Percentiles rank a stretch among this genome's conserved stretches.
phyloP scores from a whole-genome alignment of 2,113 vertebrate species.

The Callipepla squamata region DNA sequence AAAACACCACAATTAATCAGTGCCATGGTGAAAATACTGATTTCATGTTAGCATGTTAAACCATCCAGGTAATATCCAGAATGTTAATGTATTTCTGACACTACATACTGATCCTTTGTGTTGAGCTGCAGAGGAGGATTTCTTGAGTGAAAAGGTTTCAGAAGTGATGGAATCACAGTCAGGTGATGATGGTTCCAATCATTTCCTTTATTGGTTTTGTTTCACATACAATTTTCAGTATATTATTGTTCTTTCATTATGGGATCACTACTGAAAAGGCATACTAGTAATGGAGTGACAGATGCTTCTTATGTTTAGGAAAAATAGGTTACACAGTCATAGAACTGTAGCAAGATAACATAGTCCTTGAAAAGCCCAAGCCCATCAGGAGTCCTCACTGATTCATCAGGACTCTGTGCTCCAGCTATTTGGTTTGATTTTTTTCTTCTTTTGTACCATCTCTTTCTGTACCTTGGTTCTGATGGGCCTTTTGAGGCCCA shows the following conservation, averaged over 20 bases:
- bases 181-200: background rate
- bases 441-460: background rate
- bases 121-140: background rate
- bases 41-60: background rate
- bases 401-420: background rate
- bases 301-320: background rate
- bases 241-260: background rate
- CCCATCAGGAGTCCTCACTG: rapidly evolving
- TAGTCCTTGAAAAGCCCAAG: background rate
- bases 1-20: background rate
- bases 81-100: background rate
- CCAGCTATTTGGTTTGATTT: background rate
- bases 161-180: background rate
- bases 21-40: background rate
- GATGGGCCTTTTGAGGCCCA: background rate
- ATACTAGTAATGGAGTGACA: background rate
- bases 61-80: background rate
- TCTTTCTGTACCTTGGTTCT: background rate
- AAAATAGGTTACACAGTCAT: background rate
- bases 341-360: background rate
- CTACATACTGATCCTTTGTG: background rate
- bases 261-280: background rate
- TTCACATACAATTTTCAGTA: background rate
- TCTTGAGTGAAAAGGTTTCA: background rate
- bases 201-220: background rate